Evolutionary conservation across 2,113 vertebrate species (phyloP), one percentile per base, ranked within the genome.

Genomic region (Micronycteris hirsuta): DNA sequence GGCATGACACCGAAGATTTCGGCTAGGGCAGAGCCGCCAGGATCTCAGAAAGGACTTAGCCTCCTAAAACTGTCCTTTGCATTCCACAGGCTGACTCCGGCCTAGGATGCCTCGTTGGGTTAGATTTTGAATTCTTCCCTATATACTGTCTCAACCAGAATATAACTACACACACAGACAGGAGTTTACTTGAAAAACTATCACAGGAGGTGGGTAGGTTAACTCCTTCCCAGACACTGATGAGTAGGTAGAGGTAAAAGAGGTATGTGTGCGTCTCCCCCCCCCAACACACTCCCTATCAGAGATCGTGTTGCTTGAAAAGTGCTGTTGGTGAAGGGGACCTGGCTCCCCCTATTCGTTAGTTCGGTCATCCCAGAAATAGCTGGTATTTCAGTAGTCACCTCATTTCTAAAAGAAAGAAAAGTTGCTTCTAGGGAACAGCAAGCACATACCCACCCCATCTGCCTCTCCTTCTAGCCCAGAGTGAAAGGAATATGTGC

Each of bases 361-460:
- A 47, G 22, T 68, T 76, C 56, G 17, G 24, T 86, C 65, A n/a
- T 67, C 77, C 28, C 41, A 61, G 73, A 94, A 94, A 77, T 15
- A 45, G 71, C 94, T 96, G 43, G 19, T 54, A 24, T 87, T 93
- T 81, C 31, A 12, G 20, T 17, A 77, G 92, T 63, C 58, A 74
- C 77, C 77, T 89, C 28, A 61, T 85, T 96, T 96, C 70, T 84
- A 36, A 96, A 95, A 76, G 45, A 86, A 77, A 74, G 61, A 61
- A 74, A 52, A 49, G 54, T 80, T 81, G 71, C 52, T 49, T 47
- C 65, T 76, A 43, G 47, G 52, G 74, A 68, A 45, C 81, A 92
- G 13, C 61, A 86, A 83, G 47, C 68, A 45, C n/a, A 67, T 19
- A 54, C 3, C 70, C 33, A 61, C 31, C n/a, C 68, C 67, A 61